Percentiles rank a stretch among this genome's conserved stretches.
Evolutionary conservation across 2,797 vertebrate genomes (phyloP).

Genomic region (Epinephelus awoara): DNA sequence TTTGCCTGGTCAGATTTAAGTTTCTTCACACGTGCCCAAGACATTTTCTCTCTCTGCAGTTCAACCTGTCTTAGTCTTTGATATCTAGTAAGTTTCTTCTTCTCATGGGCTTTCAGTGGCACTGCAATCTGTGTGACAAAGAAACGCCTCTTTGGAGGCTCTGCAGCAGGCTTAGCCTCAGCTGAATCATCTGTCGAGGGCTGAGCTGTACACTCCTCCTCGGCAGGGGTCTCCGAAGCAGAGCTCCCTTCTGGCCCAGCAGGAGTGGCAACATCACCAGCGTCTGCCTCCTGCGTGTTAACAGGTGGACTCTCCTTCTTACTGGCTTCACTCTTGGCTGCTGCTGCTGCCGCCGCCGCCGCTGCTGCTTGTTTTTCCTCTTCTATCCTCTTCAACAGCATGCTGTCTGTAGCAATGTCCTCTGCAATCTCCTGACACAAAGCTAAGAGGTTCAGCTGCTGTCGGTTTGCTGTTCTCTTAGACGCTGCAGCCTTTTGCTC

Average conservation of each 20-base stretch:
- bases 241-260: constrained; percentile 62
- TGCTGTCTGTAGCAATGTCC: constrained; percentile 98
- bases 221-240: constrained; percentile 56
- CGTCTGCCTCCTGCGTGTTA: constrained; percentile 71
- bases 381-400: constrained; percentile 86
- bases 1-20: constrained; percentile 92
- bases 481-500: constrained; percentile 84
- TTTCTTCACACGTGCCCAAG: constrained; percentile 97
- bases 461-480: constrained; percentile 86
- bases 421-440: constrained; percentile 98
- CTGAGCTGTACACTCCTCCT: constrained; percentile 61
- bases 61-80: constrained; percentile 87
- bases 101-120: constrained; percentile 92
- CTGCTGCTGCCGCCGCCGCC: background rate
- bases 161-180: constrained; percentile 53
- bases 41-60: constrained; percentile 89
- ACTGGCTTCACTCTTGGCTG: constrained; percentile 60
- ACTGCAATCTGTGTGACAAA: constrained; percentile 94
- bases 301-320: constrained; percentile 72
- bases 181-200: constrained; percentile 22
- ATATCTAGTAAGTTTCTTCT: constrained; percentile 90
- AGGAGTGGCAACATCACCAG: constrained; percentile 52
- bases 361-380: constrained; percentile 78
- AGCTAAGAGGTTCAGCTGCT: constrained; percentile 95
- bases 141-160: constrained; percentile 91